Conservation (phyloP, 2,797 vertebrate genomes). For the Hydrocynus forskahlii region DNA sequence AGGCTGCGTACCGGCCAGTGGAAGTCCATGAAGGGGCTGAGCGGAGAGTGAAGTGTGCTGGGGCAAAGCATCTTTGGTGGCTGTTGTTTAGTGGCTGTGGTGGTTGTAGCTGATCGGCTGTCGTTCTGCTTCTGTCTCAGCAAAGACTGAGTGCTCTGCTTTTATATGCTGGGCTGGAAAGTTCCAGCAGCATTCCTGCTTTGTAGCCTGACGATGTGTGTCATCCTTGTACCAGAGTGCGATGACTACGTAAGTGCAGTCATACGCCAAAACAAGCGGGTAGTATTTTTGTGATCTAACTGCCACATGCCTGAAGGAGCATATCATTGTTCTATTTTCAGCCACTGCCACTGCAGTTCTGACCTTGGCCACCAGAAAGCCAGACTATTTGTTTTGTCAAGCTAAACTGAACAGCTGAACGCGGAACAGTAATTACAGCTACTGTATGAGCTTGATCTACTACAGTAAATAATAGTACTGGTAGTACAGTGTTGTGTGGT, state of each 20-base stretch:
- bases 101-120: slow-evolving; percentile 43
- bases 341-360: slow-evolving; percentile 23
- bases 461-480: not conserved
- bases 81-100: slow-evolving; percentile 29
- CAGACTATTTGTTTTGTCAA: slow-evolving; percentile 33
- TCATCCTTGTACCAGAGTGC: slow-evolving; percentile 44
- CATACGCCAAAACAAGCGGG: slow-evolving; percentile 72
- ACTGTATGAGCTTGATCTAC: not conserved
- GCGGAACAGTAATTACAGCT: not conserved
- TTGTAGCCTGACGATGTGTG: slow-evolving; percentile 34
- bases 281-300: slow-evolving; percentile 62
- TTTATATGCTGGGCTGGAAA: slow-evolving; percentile 65
- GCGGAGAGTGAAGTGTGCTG: slow-evolving; percentile 68
- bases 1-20: slow-evolving; percentile 80
- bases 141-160: slow-evolving; percentile 34
- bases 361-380: slow-evolving; percentile 34
- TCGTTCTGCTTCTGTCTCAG: slow-evolving; percentile 52
- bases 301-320: slow-evolving; percentile 68
- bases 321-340: slow-evolving; percentile 74
- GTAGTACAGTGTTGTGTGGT: not conserved
- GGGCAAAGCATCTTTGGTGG: slow-evolving; percentile 74
- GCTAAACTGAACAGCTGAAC: not conserved
- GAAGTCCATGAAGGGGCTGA: slow-evolving; percentile 71
- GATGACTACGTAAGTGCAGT: slow-evolving; percentile 59
- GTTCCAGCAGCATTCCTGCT: slow-evolving; percentile 72